Evolutionary conservation across 2,888 invertebrate genomes (phyloP).

Genomic region (Drosophila cyrtoloma): DNA sequence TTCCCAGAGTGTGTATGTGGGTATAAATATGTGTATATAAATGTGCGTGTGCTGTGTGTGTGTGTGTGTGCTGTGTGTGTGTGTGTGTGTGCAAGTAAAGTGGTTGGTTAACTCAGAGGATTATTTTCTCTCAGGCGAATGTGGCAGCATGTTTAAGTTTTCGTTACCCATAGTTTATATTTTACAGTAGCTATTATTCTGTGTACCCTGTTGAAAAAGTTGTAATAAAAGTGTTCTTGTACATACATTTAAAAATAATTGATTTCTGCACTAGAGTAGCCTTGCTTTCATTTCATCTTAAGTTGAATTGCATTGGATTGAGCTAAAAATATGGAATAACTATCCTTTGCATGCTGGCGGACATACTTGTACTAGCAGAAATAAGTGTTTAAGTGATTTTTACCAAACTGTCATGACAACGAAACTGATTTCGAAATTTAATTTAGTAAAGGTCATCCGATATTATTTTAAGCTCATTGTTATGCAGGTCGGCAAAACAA

Average conservation of each 20-base stretch:
- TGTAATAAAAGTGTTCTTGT: neutral
- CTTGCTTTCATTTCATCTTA: neutral
- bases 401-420: neutral
- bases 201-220: neutral
- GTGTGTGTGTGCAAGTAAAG: conserved; percentile 6
- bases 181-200: neutral
- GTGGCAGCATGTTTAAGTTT: conserved; percentile 37
- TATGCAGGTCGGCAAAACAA: conserved; percentile 15
- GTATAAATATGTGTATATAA: neutral
- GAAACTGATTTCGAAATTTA: neutral
- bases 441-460: neutral
- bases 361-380: neutral
- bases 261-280: neutral
- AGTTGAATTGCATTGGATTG: neutral
- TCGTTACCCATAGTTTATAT: neutral
- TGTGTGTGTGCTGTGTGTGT: neutral
- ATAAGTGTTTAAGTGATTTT: neutral
- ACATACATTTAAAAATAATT: neutral
- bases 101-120: conserved; percentile 17
- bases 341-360: neutral
- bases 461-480: conserved; percentile 1
- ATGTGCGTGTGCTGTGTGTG: conserved; percentile 2
- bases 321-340: neutral
- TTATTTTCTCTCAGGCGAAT: conserved; percentile 32
- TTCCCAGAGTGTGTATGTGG: neutral